Conservation (phyloP, 2,113 vertebrate species). For the Genyomyrus donnyi region DNA sequence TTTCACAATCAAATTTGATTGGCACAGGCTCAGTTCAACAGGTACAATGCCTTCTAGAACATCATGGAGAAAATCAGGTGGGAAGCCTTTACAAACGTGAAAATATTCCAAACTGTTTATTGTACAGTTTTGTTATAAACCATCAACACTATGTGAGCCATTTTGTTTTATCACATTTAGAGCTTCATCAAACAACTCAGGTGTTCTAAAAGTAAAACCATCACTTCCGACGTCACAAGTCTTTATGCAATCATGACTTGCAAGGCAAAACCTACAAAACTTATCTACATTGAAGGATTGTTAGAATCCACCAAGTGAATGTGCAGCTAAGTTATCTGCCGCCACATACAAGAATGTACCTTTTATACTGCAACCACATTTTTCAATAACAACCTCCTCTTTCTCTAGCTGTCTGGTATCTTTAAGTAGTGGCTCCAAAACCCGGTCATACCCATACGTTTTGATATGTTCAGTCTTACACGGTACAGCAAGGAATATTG, state of each 20-base stretch:
- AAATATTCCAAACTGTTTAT: neutral
- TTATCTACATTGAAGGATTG: no score
- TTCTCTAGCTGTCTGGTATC: no score
- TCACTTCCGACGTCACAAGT: neutral
- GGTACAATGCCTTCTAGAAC: neutral
- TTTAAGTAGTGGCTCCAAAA: no score
- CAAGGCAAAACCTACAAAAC: no score
- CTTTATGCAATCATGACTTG: neutral
- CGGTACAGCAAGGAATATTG: no score
- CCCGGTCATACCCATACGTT: no score
- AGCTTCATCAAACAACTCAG: neutral
- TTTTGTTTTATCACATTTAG: neutral
- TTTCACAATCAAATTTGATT: neutral
- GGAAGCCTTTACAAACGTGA: neutral
- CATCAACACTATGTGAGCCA: neutral
- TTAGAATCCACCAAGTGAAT: no score
- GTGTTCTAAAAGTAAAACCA: neutral
- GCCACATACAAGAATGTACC: no score
- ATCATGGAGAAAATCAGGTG: neutral
- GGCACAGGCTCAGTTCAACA: neutral
- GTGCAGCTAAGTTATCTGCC: no score
- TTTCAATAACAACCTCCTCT: no score
- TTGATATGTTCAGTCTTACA: no score
- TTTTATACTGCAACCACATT: no score
- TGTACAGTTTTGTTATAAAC: neutral